A percentile compares a stretch with the other conserved stretches of the same genome.
Conservation (phyloP, 2,797 vertebrate genomes). For the Poecilia velifera region DNA sequence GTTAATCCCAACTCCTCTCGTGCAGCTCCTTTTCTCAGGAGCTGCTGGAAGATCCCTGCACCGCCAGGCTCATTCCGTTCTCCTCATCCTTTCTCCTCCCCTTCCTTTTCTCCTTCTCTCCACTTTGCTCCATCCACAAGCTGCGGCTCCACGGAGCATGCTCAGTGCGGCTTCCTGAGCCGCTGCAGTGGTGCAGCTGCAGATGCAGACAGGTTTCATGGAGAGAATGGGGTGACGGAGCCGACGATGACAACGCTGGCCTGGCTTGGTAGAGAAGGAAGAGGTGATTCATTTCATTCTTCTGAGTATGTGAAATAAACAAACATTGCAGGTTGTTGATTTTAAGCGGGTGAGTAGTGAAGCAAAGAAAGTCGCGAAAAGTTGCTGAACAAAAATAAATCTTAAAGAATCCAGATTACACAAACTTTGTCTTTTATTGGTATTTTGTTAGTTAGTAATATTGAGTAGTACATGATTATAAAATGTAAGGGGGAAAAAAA, state of each 20-base stretch:
- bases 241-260: slow-evolving; percentile 13
- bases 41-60: slow-evolving; percentile 62
- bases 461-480: background rate
- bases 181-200: slow-evolving; percentile 70
- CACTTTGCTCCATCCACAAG: slow-evolving; percentile 63
- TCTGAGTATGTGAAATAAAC: background rate
- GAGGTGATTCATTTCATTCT: background rate
- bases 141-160: slow-evolving; percentile 70
- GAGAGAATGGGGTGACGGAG: slow-evolving; percentile 35
- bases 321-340: background rate
- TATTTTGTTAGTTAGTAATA: background rate
- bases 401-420: background rate
- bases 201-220: slow-evolving; percentile 18
- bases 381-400: background rate
- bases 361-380: background rate
- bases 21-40: slow-evolving; percentile 51
- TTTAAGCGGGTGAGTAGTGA: background rate
- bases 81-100: slow-evolving; percentile 42
- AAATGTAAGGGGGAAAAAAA: background rate
- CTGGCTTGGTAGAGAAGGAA: background rate
- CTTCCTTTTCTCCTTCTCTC: slow-evolving; percentile 67
- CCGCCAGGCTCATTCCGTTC: slow-evolving; percentile 42
- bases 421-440: background rate
- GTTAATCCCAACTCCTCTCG: slow-evolving; percentile 40
- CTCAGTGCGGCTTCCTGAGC: slow-evolving; percentile 61